A percentile compares a stretch with the other conserved stretches of the same genome.
Conservation (phyloP, 2,888 invertebrate species). For the Parasteatoda lunata region DNA sequence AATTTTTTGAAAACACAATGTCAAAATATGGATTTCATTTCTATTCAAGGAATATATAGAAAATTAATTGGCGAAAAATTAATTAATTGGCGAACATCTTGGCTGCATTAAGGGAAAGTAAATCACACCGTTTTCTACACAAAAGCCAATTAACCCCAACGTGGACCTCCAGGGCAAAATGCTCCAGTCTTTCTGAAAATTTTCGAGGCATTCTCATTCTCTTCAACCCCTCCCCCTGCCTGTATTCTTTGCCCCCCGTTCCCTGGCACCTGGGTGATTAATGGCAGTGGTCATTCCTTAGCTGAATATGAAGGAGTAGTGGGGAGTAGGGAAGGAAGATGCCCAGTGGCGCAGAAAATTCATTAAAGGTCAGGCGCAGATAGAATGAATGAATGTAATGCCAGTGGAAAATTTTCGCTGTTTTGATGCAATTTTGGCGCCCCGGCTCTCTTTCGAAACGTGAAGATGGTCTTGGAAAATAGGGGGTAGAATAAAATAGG, state of each 20-base stretch:
- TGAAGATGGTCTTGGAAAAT: slow-evolving; percentile 34
- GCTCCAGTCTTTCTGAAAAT: slow-evolving; percentile 11
- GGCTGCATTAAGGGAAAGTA: slow-evolving; percentile 31
- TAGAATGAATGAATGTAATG: slow-evolving; percentile 53
- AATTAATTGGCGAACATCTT: slow-evolving; percentile 66
- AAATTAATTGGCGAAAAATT: slow-evolving; percentile 62
- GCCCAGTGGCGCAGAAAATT: slow-evolving; percentile 52
- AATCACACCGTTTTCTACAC: slow-evolving; percentile 48
- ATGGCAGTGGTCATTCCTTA: slow-evolving; percentile 66
- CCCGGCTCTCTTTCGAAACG: slow-evolving; percentile 8
- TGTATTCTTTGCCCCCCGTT: background rate
- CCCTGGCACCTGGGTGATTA: slow-evolving; percentile 47
- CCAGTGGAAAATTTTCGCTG: slow-evolving; percentile 40
- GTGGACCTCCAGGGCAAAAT: slow-evolving; percentile 25
- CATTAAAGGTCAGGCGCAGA: slow-evolving; percentile 62
- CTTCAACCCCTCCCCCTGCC: background rate
- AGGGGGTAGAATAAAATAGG: background rate
- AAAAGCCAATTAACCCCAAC: slow-evolving; percentile 55
- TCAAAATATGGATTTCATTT: too few species aligned
- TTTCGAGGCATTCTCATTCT: background rate
- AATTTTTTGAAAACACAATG: too few species aligned
- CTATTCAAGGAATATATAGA: background rate
- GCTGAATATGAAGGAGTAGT: slow-evolving; percentile 20
- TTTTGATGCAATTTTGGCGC: slow-evolving; percentile 58
- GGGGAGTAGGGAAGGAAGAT: background rate